Evolutionary conservation across 2,888 invertebrate species (phyloP).

Genomic region (Stenodema calcarata): DNA sequence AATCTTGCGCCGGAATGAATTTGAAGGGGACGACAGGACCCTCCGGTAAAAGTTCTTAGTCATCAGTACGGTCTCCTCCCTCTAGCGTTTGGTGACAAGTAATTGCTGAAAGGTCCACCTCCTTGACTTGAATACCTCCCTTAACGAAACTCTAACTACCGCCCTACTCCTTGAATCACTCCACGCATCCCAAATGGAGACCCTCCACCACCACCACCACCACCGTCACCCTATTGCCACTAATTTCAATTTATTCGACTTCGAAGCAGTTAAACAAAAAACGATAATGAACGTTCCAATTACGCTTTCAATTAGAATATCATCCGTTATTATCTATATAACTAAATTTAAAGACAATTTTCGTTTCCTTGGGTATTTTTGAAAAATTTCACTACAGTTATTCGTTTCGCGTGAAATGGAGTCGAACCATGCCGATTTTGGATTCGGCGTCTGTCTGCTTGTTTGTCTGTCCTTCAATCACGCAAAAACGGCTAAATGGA

Average conservation of each 20-base stretch:
- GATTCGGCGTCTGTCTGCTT: too few species aligned
- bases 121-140: conserved; percentile 39
- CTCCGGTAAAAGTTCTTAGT: conserved; percentile 15
- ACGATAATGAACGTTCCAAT: too few species aligned
- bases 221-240: neutral
- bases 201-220: neutral
- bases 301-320: too few species aligned
- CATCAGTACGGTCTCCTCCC: conserved; percentile 17
- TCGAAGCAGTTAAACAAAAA: too few species aligned
- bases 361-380: too few species aligned
- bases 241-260: neutral
- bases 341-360: too few species aligned
- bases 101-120: conserved; percentile 42
- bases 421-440: too few species aligned
- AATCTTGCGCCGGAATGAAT: neutral
- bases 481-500: too few species aligned
- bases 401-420: too few species aligned
- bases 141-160: conserved; percentile 42
- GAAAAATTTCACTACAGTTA: too few species aligned
- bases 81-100: conserved; percentile 31
- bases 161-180: conserved; percentile 22
- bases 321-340: too few species aligned
- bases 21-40: neutral
- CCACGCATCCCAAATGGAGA: conserved; percentile 4
- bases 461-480: too few species aligned